These are phyloP conservation scores for Albula glossodonta DNA, from an alignment of 2,113 vertebrate genomes.

Conservation along the genomic window DNA sequence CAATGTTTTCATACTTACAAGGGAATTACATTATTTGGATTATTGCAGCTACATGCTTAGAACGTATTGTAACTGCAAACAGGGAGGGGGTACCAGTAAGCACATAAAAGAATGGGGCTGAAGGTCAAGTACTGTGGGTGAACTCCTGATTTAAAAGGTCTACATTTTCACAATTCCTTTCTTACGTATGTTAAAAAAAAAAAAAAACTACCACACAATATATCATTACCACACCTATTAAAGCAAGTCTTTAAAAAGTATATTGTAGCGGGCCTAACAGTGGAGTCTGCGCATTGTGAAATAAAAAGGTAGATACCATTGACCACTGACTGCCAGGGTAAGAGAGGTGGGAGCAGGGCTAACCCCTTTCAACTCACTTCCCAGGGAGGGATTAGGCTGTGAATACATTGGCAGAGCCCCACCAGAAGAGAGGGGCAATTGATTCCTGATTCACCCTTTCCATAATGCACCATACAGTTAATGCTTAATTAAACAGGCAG, in stretches of 20 bases:
- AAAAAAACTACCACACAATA: background rate
- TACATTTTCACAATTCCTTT: background rate
- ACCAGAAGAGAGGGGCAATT: background rate
- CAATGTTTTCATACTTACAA: background rate
- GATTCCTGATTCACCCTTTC: background rate
- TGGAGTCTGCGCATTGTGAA: background rate
- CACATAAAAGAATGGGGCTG: background rate
- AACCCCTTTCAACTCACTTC: background rate
- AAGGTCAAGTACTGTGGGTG: background rate
- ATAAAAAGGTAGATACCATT: background rate
- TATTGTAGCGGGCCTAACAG: background rate
- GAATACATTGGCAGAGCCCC: background rate
- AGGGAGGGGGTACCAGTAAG: background rate
- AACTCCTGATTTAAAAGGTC: background rate
- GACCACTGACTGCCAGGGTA: background rate
- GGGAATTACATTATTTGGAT: conserved; percentile 1
- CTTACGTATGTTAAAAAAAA: background rate
- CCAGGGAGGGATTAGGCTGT: background rate
- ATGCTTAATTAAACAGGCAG: background rate
- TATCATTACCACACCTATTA: background rate
- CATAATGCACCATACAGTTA: background rate
- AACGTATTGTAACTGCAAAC: background rate
- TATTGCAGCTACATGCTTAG: background rate
- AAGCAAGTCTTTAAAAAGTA: background rate
- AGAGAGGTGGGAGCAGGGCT: background rate